These are phyloP conservation scores for Macrosoma leucophasiata DNA, from an alignment of 2,888 invertebrate species.

Conservation along the genomic window DNA sequence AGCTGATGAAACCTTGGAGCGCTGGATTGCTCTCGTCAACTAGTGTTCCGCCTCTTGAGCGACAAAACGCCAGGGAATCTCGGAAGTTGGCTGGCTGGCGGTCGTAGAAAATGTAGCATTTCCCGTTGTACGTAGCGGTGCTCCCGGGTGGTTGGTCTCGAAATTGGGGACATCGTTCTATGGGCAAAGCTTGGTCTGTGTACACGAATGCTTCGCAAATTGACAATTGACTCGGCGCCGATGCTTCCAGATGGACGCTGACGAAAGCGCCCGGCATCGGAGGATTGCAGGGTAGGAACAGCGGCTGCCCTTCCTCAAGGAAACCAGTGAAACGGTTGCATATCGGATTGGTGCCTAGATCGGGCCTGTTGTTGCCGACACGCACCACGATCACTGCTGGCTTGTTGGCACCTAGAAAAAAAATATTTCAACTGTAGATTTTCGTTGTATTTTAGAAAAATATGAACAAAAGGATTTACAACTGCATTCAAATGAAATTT, in stretches of 20 bases:
- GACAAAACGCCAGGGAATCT: constrained; percentile 87
- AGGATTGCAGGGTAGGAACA: constrained; percentile 94
- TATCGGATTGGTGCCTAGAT: constrained; percentile 92
- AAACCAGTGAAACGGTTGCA: constrained; percentile 93
- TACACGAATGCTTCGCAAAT: constrained; percentile 96
- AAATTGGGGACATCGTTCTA: constrained; percentile 94
- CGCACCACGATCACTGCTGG: constrained; percentile 92
- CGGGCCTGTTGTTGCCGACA: constrained; percentile 94
- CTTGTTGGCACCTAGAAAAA: constrained; percentile 78
- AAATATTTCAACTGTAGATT: too few relatives aligned
- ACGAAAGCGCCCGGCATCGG: constrained; percentile 97
- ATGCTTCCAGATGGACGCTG: constrained; percentile 90
- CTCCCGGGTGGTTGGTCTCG: constrained; percentile 94
- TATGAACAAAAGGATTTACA: too few relatives aligned
- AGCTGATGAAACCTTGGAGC: constrained; percentile 94
- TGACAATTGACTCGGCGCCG: constrained; percentile 84
- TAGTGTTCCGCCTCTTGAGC: constrained; percentile 86
- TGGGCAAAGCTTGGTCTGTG: constrained; percentile 91
- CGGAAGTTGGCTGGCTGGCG: constrained; percentile 87
- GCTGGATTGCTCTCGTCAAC: constrained; percentile 96
- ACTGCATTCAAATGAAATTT: too few relatives aligned
- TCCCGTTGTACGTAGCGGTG: constrained; percentile 94
- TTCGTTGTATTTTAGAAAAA: too few relatives aligned
- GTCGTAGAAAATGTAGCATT: constrained; percentile 96
- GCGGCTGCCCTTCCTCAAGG: constrained; percentile 91